These are phyloP conservation scores for Diglossa cyanea DNA, from an alignment of 2,797 vertebrate species.

Conservation along the genomic window DNA sequence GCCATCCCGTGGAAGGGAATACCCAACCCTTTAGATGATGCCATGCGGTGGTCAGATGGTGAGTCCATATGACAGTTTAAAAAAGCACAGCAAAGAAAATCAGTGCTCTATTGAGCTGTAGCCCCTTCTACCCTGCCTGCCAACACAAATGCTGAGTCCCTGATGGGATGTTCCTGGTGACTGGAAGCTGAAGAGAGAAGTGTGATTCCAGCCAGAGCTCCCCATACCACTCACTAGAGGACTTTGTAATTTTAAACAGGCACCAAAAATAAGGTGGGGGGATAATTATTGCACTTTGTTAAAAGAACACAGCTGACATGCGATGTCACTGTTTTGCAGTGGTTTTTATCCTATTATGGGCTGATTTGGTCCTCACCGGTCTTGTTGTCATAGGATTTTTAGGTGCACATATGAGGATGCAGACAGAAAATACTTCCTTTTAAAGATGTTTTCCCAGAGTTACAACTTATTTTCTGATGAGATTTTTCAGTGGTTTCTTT, in stretches of 20 bases:
- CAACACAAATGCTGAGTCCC: background rate
- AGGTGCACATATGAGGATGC: background rate
- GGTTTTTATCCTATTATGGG: background rate
- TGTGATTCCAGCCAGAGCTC: background rate
- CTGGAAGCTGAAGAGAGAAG: background rate
- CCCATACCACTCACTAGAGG: background rate
- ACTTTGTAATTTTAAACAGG: background rate
- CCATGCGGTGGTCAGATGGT: conserved; percentile 97
- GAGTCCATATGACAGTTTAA: conserved; percentile 26
- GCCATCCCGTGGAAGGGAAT: conserved; percentile 89
- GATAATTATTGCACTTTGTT: background rate
- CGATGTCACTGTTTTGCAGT: background rate
- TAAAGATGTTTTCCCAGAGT: background rate
- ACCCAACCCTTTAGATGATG: conserved; percentile 86
- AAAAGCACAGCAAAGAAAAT: background rate
- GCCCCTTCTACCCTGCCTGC: background rate
- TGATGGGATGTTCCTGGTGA: background rate
- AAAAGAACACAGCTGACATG: background rate
- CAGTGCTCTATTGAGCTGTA: background rate
- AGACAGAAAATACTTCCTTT: background rate
- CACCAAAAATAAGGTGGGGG: background rate
- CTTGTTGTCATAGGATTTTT: background rate
- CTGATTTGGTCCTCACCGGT: background rate
- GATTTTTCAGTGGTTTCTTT: background rate
- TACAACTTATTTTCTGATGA: background rate